Evolutionary conservation across 2,797 vertebrate genomes (phyloP).

Genomic region (Psittacula derbiana): DNA sequence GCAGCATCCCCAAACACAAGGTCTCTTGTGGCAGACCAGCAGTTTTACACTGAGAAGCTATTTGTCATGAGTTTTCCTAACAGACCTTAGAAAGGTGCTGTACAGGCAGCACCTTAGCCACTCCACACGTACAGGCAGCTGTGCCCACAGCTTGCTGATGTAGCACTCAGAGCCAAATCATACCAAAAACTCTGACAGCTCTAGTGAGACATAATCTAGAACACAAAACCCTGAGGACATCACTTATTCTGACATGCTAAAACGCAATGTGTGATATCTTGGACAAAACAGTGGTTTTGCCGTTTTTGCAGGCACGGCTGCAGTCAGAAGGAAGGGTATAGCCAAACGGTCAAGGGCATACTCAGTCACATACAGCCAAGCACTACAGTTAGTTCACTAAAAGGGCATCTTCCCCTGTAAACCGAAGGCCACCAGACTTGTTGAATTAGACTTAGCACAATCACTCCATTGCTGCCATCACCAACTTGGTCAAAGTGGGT

Average conservation of each 20-base stretch:
- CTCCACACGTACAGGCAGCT: neutral
- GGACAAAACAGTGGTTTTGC: neutral
- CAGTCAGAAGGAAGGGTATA: fast-evolving
- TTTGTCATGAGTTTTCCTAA: neutral
- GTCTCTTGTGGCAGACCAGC: neutral
- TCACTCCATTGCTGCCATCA: neutral
- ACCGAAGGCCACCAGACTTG: neutral
- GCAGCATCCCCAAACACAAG: neutral
- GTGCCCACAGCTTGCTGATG: neutral
- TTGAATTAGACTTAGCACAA: neutral
- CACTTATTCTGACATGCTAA: neutral
- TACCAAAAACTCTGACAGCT: neutral
- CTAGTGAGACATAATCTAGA: neutral
- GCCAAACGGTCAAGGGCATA: neutral
- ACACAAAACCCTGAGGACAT: neutral
- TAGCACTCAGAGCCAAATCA: neutral
- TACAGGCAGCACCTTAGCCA: neutral
- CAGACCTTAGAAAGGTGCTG: neutral
- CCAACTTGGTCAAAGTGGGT: neutral
- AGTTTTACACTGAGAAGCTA: neutral
- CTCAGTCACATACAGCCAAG: neutral
- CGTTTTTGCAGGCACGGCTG: neutral
- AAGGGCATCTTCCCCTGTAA: neutral
- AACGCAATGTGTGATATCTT: fast-evolving
- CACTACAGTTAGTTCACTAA: fast-evolving